Base-by-base conservation (phyloP, 2,888 invertebrate species). In the Saturnia japonica region DNA sequence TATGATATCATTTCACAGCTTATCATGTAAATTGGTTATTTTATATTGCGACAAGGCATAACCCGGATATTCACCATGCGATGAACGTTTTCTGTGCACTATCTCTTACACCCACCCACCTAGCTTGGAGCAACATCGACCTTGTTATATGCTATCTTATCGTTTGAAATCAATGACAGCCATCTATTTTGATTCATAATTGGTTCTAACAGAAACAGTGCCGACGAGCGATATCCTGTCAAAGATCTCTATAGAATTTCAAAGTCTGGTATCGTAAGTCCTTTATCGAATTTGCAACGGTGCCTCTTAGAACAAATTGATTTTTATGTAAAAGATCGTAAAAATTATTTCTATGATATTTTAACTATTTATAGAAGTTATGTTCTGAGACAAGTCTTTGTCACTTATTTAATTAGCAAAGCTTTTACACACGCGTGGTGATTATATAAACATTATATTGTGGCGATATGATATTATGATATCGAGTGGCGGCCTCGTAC, bases 31-130 rank as follows among this genome's bases (percentile, higher is more conserved):
- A 85, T 86, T 84, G 82, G 79, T 84, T 82, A 81, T 81, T 84
- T 88, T 86, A 85, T 84, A 85, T 83, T 81, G 80, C 79, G 82
- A 85, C 87, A 86, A 85, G 82, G 85, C 84, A 86, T 84, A 77
- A 82, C 77, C 77, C 77, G 73, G 76, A 77, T 75, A 73, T 82
- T 82, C 78, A 80, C 79, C 75, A 77, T 76, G 74, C 78, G 74
- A 80, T 77, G 77, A 78, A 74, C 76, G 77, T 79, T 83, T 83
- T 78, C 77, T 75, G 79, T 78, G 75, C 76, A 81, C 79, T 78
- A 80, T 79, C 79, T 83, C 77, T 64, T 74, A 71, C 72, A 76
- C 74, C 71, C 72, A 76, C 74, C 71, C 71, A 70, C 83, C 80
- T 75, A 81, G 79, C 83, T 83, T 80, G 79, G 81, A 70, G 71